A percentile compares a stretch with the other conserved stretches of the same genome.
phyloP scores from a whole-genome alignment of 2,797 vertebrate genomes.

The Chromobotia macracanthus region DNA sequence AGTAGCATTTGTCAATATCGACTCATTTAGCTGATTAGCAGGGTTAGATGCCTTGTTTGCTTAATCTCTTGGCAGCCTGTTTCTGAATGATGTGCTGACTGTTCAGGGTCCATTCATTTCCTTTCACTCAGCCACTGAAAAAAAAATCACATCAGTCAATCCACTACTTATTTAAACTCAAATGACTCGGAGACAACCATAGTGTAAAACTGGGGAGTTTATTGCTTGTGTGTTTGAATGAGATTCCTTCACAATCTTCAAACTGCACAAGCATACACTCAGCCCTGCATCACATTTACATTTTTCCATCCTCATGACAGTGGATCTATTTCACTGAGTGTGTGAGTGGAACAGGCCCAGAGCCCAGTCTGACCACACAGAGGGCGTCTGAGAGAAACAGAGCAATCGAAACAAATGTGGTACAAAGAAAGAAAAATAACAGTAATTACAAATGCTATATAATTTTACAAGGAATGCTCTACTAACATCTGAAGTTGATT shows the following conservation, averaged over 20 bases:
- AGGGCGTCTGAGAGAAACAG: slow-evolving; percentile 57
- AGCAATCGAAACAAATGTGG: slow-evolving; percentile 61
- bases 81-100: no score
- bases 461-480: slow-evolving; percentile 54
- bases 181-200: slow-evolving; percentile 19
- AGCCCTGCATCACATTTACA: slow-evolving; percentile 3
- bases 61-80: no score
- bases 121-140: no score
- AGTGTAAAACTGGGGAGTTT: slow-evolving; percentile 79
- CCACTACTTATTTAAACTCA: no score
- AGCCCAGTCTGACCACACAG: slow-evolving; percentile 14
- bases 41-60: no score
- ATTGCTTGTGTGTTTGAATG: slow-evolving; percentile 74
- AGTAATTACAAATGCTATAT: slow-evolving; percentile 47
- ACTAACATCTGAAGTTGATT: slow-evolving; percentile 31
- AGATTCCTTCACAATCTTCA: slow-evolving; percentile 47
- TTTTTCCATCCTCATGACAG: not conserved
- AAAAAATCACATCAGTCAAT: no score
- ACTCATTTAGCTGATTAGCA: no score
- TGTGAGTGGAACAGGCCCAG: not conserved
- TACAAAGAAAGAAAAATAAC: slow-evolving; percentile 52
- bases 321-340: slow-evolving; percentile 33
- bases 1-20: no score
- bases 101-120: no score
- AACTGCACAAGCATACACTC: slow-evolving; percentile 51